phyloP scores from a whole-genome alignment of 2,113 vertebrate genomes.

The Helogale parvula region DNA sequence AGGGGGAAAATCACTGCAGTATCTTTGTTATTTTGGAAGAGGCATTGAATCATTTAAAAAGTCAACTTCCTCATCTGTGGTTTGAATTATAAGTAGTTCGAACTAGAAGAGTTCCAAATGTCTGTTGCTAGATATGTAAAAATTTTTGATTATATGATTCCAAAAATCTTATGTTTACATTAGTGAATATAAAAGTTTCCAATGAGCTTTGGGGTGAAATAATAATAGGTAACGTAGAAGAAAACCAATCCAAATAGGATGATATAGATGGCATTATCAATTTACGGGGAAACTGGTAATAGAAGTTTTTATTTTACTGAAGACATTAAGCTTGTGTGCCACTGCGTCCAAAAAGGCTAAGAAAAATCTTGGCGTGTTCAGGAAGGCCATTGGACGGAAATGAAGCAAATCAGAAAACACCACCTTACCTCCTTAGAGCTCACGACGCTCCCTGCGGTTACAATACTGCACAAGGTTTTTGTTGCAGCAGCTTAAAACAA shows the following conservation, averaged over 20 bases:
- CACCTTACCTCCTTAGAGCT: neutral
- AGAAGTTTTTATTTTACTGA: neutral
- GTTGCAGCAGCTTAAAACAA: neutral
- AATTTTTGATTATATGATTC: slow-evolving; percentile 1
- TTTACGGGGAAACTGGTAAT: neutral
- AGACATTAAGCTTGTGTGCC: neutral
- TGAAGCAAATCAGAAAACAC: neutral
- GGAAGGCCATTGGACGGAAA: neutral
- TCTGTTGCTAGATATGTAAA: neutral
- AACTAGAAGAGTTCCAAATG: neutral
- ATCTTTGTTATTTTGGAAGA: slow-evolving; percentile 8
- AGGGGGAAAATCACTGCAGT: neutral
- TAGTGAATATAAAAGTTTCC: slow-evolving; percentile 1
- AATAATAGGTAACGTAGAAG: neutral
- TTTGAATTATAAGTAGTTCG: neutral
- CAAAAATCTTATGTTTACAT: neutral
- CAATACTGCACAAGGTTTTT: neutral
- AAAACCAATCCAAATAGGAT: neutral
- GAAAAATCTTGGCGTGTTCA: neutral
- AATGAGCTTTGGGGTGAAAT: neutral
- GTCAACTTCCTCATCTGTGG: neutral
- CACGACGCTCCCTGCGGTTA: neutral
- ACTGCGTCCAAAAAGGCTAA: neutral
- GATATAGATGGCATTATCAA: neutral
- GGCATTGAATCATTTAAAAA: slow-evolving; percentile 29